phyloP scores from a whole-genome alignment of 2,888 invertebrate species.

The Dicycla oo region DNA sequence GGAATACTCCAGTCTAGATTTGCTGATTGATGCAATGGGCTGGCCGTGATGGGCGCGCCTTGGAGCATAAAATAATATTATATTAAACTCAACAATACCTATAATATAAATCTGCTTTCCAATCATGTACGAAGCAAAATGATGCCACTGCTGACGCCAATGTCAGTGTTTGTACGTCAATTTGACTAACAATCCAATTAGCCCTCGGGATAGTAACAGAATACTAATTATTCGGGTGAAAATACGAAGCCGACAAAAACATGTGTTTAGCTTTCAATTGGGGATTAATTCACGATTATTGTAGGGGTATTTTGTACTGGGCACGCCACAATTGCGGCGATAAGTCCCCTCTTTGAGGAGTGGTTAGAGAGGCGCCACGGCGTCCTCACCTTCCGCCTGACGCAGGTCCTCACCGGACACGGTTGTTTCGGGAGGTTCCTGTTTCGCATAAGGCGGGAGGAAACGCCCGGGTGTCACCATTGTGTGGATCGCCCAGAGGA shows the following conservation, averaged over 20 bases:
- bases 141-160: conserved; percentile 62
- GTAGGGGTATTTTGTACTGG: neutral
- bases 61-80: neutral
- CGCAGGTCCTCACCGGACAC: too few relatives aligned
- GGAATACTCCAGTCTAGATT: too few relatives aligned
- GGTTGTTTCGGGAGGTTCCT: too few relatives aligned
- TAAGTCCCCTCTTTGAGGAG: too few relatives aligned
- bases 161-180: conserved; percentile 74
- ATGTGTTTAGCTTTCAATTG: conserved; percentile 24
- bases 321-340: too few relatives aligned
- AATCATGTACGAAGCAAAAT: conserved; percentile 58
- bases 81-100: neutral
- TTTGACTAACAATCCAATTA: conserved; percentile 82
- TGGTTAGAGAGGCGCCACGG: too few relatives aligned
- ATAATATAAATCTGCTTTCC: conserved; percentile 2
- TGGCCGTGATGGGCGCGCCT: too few relatives aligned
- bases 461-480: too few relatives aligned
- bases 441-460: too few relatives aligned
- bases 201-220: conserved; percentile 72
- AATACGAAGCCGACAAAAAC: conserved; percentile 65
- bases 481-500: too few relatives aligned
- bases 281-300: conserved; percentile 21
- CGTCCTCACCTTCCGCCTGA: too few relatives aligned
- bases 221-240: conserved; percentile 75
- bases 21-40: too few relatives aligned